Conservation (phyloP, 1,140 invertebrate species). For the Patella vulgata region DNA sequence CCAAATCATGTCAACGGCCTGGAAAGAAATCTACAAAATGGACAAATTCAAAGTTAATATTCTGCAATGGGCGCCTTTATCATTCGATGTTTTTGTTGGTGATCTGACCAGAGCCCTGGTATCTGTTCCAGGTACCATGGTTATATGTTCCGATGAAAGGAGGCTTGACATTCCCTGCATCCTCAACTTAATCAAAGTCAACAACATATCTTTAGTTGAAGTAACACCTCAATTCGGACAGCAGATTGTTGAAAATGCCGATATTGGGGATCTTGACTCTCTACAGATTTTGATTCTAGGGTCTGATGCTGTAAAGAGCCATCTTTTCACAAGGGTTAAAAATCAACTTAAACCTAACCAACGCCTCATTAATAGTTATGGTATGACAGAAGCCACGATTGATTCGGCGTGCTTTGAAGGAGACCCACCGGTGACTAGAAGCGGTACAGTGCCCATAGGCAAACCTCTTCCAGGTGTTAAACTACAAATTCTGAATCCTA, state of each 20-base stretch:
- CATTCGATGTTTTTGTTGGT: conserved; percentile 8
- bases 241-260: not conserved
- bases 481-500: not conserved
- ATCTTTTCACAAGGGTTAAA: conserved; percentile 5
- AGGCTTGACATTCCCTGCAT: conserved; percentile 5
- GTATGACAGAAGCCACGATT: conserved; percentile 16
- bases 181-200: not conserved
- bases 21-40: conserved; percentile 3
- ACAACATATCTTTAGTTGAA: conserved; percentile 3
- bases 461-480: conserved; percentile 11
- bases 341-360: not conserved
- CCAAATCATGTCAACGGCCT: not conserved
- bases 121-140: conserved; percentile 2
- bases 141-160: conserved; percentile 7
- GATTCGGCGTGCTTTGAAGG: conserved; percentile 9
- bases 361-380: conserved; percentile 8
- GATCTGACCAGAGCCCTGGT: conserved; percentile 5
- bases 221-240: conserved; percentile 9
- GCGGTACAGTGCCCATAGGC: conserved; percentile 11
- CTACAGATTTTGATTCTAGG: conserved; percentile 3
- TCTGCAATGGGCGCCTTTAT: conserved; percentile 12
- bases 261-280: not conserved
- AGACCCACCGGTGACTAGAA: not conserved
- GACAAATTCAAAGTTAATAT: not conserved
- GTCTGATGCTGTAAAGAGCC: conserved; percentile 1